Conservation (phyloP, 2,797 vertebrate genomes). For the Fringilla coelebs region DNA sequence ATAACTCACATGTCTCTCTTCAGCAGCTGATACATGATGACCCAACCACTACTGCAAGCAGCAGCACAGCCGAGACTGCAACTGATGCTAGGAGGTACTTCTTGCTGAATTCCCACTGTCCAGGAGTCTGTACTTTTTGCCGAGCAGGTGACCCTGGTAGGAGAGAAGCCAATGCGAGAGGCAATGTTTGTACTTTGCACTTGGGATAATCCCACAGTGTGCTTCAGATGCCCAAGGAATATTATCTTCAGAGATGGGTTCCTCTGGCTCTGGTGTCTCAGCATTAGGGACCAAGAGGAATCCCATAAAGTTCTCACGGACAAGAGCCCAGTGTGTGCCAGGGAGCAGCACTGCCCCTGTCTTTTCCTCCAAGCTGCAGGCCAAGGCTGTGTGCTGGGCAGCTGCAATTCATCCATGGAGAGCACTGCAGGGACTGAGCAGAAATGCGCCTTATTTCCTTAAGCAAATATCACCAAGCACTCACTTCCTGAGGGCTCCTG, state of each 20-base stretch:
- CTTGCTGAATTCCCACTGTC: accelerated
- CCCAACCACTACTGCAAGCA: too few species aligned
- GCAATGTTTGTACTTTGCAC: too few species aligned
- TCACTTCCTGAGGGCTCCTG: too few species aligned
- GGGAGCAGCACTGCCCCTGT: background rate
- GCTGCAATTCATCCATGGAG: background rate
- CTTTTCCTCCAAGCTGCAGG: background rate
- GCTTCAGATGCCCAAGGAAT: too few species aligned
- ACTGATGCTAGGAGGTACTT: accelerated
- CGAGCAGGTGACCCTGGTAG: background rate
- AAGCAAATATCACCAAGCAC: too few species aligned
- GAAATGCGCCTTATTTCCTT: too few species aligned
- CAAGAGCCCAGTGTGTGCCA: background rate
- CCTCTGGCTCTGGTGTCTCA: background rate
- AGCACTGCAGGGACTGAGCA: background rate
- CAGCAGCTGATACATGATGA: too few species aligned
- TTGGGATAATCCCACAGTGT: too few species aligned
- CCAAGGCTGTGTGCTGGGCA: background rate
- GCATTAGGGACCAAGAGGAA: background rate
- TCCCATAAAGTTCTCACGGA: background rate
- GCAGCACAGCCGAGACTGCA: background rate
- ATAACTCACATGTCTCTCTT: background rate
- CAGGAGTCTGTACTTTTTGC: accelerated
- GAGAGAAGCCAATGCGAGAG: background rate
- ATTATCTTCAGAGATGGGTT: background rate